phyloP scores from a whole-genome alignment of 2,888 invertebrate species.

The Stenichneumon culpator region DNA sequence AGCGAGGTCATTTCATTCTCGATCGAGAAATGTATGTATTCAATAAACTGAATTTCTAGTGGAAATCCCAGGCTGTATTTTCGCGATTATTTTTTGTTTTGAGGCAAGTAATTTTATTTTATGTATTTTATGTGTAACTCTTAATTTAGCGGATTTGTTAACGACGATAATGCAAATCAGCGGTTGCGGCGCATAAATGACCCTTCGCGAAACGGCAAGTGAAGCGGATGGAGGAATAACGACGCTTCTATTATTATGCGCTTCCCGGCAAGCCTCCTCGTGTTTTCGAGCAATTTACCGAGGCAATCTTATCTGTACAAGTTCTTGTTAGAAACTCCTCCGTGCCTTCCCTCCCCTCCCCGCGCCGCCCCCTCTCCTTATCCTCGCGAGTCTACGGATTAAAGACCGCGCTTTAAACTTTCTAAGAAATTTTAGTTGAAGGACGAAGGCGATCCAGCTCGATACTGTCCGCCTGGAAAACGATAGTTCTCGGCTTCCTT shows the following conservation, averaged over 20 bases:
- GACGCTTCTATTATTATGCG: conserved; percentile 21
- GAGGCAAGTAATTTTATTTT: background rate
- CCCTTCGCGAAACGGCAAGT: background rate
- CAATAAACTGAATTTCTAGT: background rate
- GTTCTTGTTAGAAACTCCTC: background rate
- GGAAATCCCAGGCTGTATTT: background rate
- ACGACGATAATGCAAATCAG: conserved; percentile 3
- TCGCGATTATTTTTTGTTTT: background rate
- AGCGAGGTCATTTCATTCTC: background rate
- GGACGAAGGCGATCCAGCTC: background rate
- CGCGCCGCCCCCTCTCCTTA: background rate
- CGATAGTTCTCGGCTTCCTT: background rate
- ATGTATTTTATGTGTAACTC: too few species aligned
- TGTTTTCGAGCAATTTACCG: conserved; percentile 12
- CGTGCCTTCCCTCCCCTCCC: background rate
- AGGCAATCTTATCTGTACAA: conserved; percentile 24
- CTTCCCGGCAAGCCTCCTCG: conserved; percentile 6
- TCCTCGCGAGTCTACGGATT: conserved; percentile 5
- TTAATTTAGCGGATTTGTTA: background rate
- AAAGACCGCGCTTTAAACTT: background rate
- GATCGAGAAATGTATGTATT: background rate
- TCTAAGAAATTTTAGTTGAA: background rate
- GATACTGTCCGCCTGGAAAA: background rate
- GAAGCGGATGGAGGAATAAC: conserved; percentile 13
- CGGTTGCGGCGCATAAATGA: background rate